These are phyloP conservation scores for Cephus pulcher DNA, from an alignment of 2,888 invertebrate genomes.

Conservation along the genomic window DNA sequence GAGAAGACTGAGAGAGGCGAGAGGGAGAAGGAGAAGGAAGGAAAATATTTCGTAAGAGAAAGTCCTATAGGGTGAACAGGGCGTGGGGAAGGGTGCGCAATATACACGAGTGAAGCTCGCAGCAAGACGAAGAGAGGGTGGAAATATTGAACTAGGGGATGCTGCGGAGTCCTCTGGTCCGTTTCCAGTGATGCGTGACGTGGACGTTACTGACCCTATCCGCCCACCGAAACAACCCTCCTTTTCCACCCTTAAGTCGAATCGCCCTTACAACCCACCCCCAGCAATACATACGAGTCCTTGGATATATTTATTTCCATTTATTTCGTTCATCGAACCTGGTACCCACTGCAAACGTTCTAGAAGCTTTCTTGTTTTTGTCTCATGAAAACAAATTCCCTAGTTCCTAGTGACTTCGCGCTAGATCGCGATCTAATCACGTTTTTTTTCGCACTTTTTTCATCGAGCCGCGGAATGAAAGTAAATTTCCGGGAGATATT, in stretches of 20 bases:
- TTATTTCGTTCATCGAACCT: conserved; percentile 36
- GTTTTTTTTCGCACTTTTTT: too few species aligned
- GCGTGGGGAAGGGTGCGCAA: background rate
- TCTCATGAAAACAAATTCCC: too few species aligned
- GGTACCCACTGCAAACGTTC: background rate
- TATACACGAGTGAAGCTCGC: background rate
- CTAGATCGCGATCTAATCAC: background rate
- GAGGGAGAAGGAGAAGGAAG: too few species aligned
- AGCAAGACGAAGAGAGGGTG: conserved; percentile 7
- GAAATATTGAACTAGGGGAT: conserved; percentile 24
- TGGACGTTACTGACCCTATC: conserved; percentile 49
- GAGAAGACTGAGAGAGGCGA: background rate
- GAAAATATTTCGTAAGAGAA: background rate
- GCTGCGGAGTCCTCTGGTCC: conserved; percentile 24
- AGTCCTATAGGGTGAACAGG: background rate
- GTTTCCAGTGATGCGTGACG: conserved; percentile 49
- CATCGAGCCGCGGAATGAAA: background rate
- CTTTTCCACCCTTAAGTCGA: conserved; percentile 29
- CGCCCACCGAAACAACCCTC: conserved; percentile 44
- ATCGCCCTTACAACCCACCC: conserved; percentile 19
- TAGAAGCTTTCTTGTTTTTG: background rate
- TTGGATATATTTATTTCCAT: conserved; percentile 48
- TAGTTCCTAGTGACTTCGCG: background rate
- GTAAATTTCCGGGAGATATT: background rate
- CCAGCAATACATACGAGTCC: conserved; percentile 6